These are phyloP conservation scores for Mya arenaria DNA, from an alignment of 1,140 invertebrate species.

Conservation along the genomic window DNA sequence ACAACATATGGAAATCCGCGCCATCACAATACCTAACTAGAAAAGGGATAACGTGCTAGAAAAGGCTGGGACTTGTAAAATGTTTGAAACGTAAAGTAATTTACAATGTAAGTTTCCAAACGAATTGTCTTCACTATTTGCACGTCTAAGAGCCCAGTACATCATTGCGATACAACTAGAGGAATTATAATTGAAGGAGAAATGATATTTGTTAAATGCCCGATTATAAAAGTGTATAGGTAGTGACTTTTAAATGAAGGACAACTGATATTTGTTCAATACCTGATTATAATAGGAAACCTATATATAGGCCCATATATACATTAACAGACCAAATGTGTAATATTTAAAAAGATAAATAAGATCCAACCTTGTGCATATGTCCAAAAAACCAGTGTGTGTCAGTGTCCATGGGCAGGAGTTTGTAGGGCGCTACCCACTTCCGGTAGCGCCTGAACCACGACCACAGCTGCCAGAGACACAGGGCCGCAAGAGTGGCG, in stretches of 20 bases:
- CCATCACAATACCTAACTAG: not conserved
- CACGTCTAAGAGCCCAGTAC: not conserved
- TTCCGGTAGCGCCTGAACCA: constrained; percentile 13
- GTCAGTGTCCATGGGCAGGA: not conserved
- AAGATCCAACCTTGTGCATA: constrained; percentile 13
- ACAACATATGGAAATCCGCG: not conserved
- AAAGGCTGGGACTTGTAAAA: not conserved
- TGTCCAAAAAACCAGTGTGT: constrained; percentile 42
- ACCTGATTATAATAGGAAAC: too few species aligned
- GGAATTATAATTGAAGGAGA: not conserved
- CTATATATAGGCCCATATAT: not conserved
- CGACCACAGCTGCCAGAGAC: not conserved
- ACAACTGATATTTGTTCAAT: too few species aligned
- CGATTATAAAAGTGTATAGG: not conserved
- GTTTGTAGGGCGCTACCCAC: constrained; percentile 30
- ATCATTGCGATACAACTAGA: not conserved
- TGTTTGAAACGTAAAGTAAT: not conserved
- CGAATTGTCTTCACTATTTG: not conserved
- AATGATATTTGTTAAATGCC: not conserved
- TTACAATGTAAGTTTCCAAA: not conserved
- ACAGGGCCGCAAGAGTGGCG: not conserved
- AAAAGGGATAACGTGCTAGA: not conserved
- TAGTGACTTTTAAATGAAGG: not conserved
- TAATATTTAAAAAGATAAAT: not conserved
- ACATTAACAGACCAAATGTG: not conserved